A percentile compares a stretch with the other conserved stretches of the same genome.
phyloP scores from a whole-genome alignment of 2,113 vertebrate species.

The Cromileptes altivelis region DNA sequence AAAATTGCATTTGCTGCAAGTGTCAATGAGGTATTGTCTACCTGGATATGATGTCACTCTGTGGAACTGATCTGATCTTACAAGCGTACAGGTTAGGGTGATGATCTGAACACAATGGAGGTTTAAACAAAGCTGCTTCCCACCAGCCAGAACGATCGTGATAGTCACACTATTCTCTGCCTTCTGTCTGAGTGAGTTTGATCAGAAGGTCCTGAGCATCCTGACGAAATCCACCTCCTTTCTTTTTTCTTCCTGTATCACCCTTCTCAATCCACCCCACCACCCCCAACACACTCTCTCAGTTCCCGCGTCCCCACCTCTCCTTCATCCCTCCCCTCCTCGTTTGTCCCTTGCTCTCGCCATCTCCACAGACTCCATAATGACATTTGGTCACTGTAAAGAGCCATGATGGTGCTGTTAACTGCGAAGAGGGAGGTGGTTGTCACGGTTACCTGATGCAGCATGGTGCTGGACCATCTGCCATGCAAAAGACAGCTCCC shows the following conservation, averaged over 20 bases:
- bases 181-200: conserved; percentile 27
- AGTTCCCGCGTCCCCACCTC: background rate
- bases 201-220: conserved; percentile 27
- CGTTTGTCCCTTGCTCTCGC: conserved; percentile 29
- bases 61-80: background rate
- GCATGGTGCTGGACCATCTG: conserved; percentile 91
- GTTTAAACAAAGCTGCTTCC: conserved; percentile 25
- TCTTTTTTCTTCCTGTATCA: background rate
- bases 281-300: background rate
- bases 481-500: conserved; percentile 86
- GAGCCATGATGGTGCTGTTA: conserved; percentile 73
- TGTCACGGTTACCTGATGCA: conserved; percentile 91
- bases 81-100: background rate
- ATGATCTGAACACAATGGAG: background rate
- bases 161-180: conserved; percentile 1
- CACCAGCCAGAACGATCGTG: conserved; percentile 3
- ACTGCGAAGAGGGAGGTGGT: conserved; percentile 77
- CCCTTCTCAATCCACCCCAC: conserved; percentile 12
- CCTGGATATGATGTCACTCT: conserved; percentile 16
- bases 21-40: background rate
- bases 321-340: conserved; percentile 4
- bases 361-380: conserved; percentile 62
- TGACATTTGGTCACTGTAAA: conserved; percentile 78
- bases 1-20: conserved; percentile 29
- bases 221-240: conserved; percentile 16